Percentiles rank a stretch among this genome's conserved stretches.
Evolutionary conservation across 2,113 vertebrate genomes (phyloP).

Genomic region (Macquaria ambigua): DNA sequence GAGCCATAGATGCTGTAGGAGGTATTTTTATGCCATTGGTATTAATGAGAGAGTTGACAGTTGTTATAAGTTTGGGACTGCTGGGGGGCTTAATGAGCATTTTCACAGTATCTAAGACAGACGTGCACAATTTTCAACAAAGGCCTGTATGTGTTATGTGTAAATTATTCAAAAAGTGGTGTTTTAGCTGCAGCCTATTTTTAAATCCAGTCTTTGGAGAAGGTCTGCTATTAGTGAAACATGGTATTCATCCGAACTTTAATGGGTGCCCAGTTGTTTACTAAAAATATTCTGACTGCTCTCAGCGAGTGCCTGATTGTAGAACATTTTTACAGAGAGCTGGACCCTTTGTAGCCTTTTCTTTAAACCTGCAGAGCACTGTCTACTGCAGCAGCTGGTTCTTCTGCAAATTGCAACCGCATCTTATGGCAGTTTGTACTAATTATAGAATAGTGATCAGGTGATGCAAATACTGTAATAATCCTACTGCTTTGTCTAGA

Average conservation of each 20-base stretch:
- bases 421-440: background rate
- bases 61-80: constrained; percentile 30
- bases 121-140: constrained; percentile 36
- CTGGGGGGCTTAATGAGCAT: constrained; percentile 44
- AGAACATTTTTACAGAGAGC: constrained; percentile 28
- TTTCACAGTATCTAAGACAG: constrained; percentile 39
- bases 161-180: constrained; percentile 54
- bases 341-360: constrained; percentile 18
- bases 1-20: background rate
- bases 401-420: background rate
- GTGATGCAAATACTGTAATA: background rate
- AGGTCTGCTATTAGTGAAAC: constrained; percentile 35
- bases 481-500: background rate
- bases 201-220: constrained; percentile 42
- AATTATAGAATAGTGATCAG: background rate
- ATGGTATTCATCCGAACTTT: constrained; percentile 52
- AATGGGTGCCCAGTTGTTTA: constrained; percentile 64
- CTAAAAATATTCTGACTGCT: constrained; percentile 34
- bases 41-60: constrained; percentile 59
- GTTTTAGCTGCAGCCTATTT: constrained; percentile 42
- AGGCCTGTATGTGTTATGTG: constrained; percentile 23
- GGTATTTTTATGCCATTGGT: constrained; percentile 26
- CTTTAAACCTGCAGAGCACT: background rate
- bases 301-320: constrained; percentile 25
- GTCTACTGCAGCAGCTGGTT: background rate